Conservation (phyloP, 2,113 vertebrate species). For the Coregonus clupeaformis region DNA sequence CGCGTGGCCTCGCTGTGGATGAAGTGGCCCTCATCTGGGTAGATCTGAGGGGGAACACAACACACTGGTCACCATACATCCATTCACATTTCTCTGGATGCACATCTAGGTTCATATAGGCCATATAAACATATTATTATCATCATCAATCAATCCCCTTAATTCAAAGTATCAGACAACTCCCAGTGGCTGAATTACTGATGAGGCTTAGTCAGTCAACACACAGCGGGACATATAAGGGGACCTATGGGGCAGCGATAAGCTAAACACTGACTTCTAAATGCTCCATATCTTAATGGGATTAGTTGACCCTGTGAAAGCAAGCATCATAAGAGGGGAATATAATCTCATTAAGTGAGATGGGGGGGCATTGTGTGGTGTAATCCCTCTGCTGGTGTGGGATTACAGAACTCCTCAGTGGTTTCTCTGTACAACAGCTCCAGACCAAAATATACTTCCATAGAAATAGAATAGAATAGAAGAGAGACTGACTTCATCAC, state of each 20-base stretch:
- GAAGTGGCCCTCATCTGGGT: constrained; percentile 94
- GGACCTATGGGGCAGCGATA: neutral
- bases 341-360: constrained; percentile 62
- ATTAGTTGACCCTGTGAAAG: constrained; percentile 54
- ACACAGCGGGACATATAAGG: too few relatives aligned
- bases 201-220: too few relatives aligned
- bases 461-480: too few relatives aligned
- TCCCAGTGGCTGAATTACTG: too few relatives aligned
- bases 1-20: constrained; percentile 74
- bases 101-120: neutral
- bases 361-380: constrained; percentile 39
- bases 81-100: neutral
- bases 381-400: constrained; percentile 54
- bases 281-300: constrained; percentile 49
- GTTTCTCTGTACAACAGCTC: neutral
- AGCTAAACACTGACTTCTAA: neutral
- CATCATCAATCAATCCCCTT: too few relatives aligned
- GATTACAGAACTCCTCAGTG: neutral
- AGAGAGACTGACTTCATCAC: too few relatives aligned
- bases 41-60: constrained; percentile 79
- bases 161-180: too few relatives aligned
- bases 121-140: neutral
- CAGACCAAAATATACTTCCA: too few relatives aligned
- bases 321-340: constrained; percentile 34
- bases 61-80: neutral